These are phyloP conservation scores for Scortum barcoo DNA, from an alignment of 2,113 vertebrate species.

Conservation along the genomic window DNA sequence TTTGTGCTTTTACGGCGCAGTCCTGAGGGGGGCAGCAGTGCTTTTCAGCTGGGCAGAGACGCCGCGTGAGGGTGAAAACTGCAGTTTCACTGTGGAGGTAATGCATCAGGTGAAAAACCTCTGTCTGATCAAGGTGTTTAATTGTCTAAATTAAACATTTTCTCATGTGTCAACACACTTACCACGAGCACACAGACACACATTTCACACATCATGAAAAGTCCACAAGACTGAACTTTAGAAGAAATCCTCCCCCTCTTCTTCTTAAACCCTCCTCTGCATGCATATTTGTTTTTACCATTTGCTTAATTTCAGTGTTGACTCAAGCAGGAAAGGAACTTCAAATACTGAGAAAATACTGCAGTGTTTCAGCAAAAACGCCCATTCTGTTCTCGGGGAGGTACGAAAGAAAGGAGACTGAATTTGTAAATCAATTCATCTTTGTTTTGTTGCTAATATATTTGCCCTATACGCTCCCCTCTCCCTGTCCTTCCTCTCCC, in stretches of 20 bases:
- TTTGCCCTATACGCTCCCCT: slow-evolving; percentile 33
- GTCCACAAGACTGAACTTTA: slow-evolving; percentile 22
- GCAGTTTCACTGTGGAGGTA: background rate
- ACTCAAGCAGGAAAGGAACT: slow-evolving; percentile 27
- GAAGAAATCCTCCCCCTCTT: background rate
- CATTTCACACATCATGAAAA: background rate
- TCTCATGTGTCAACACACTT: slow-evolving; percentile 11
- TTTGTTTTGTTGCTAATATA: slow-evolving; percentile 65
- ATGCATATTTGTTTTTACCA: slow-evolving; percentile 34
- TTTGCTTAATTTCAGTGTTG: slow-evolving; percentile 45
- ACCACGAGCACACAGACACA: slow-evolving; percentile 7
- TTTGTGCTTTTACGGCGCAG: background rate
- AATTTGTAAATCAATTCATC: slow-evolving; percentile 70
- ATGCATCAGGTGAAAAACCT: slow-evolving; percentile 9
- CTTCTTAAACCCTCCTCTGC: background rate
- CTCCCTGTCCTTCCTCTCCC: slow-evolving; percentile 16
- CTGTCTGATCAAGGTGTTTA: slow-evolving; percentile 23
- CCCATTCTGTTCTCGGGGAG: slow-evolving; percentile 14
- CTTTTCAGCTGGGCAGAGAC: background rate
- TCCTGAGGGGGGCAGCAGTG: slow-evolving; percentile 79
- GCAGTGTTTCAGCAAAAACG: slow-evolving; percentile 34
- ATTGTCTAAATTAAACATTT: slow-evolving; percentile 29
- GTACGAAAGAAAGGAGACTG: slow-evolving; percentile 55
- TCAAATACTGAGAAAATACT: slow-evolving; percentile 13
- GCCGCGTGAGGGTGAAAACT: background rate